A percentile compares a stretch with the other conserved stretches of the same genome.
Conservation (phyloP, 2,797 vertebrate species). For the Lithobates pipiens region DNA sequence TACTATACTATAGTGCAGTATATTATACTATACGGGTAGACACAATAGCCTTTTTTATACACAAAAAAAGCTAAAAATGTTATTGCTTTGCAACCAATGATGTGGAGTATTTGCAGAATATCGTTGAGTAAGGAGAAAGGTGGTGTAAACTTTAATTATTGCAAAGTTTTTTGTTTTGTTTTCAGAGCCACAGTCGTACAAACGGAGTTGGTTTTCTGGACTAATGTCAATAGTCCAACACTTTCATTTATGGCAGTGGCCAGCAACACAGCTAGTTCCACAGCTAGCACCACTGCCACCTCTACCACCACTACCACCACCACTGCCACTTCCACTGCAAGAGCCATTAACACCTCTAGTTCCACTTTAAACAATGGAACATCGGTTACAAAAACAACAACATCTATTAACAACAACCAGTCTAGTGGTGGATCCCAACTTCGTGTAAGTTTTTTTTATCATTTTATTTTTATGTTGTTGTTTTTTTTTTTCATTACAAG, state of each 20-base stretch:
- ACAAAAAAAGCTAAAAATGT: too few species aligned
- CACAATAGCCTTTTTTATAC: too few species aligned
- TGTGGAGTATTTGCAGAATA: too few species aligned
- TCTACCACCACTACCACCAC: too few species aligned
- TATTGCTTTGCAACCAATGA: too few species aligned
- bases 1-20: too few species aligned
- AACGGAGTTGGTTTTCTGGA: not conserved
- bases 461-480: too few species aligned
- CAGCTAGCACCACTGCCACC: not conserved
- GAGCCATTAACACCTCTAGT: not conserved
- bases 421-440: not conserved
- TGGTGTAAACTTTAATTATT: too few species aligned
- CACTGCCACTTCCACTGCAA: not conserved
- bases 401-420: not conserved
- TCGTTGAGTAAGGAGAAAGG: too few species aligned
- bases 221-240: conserved; percentile 10
- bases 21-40: too few species aligned
- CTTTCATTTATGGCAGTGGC: not conserved
- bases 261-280: not conserved
- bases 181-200: conserved; percentile 30
- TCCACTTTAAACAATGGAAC: not conserved
- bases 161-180: not conserved
- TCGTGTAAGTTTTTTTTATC: conserved; percentile 7
- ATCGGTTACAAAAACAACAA: not conserved
- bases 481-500: too few species aligned